These are phyloP conservation scores for Gouania willdenowi DNA, from an alignment of 2,797 vertebrate genomes.

Conservation along the genomic window DNA sequence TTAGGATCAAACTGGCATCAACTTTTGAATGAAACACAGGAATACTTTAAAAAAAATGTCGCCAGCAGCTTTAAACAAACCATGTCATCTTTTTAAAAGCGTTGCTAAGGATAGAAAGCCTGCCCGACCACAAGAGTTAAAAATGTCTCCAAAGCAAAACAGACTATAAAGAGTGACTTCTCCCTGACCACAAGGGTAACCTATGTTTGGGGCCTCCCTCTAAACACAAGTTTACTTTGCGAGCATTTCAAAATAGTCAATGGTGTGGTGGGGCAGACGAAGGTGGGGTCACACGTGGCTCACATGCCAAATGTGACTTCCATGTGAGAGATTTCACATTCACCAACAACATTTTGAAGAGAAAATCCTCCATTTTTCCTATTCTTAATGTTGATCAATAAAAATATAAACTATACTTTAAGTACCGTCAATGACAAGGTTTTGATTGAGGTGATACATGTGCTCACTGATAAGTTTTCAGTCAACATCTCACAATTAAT, in stretches of 20 bases:
- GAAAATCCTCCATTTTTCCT: too few species aligned
- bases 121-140: conserved; percentile 27
- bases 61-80: too few species aligned
- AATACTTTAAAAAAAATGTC: conserved; percentile 9
- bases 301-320: conserved; percentile 1
- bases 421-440: not conserved
- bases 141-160: conserved; percentile 32
- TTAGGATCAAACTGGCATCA: too few species aligned
- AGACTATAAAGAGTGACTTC: conserved; percentile 55
- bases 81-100: too few species aligned
- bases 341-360: not conserved
- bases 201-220: conserved; percentile 66
- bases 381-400: too few species aligned
- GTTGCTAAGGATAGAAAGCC: conserved; percentile 12
- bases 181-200: conserved; percentile 65
- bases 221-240: conserved; percentile 60
- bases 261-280: conserved; percentile 38
- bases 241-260: conserved; percentile 62
- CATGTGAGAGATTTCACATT: not conserved
- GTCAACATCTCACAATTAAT: conserved; percentile 2
- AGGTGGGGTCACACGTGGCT: conserved; percentile 32
- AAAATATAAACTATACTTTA: too few species aligned
- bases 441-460: not conserved
- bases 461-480: not conserved
- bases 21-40: too few species aligned